These are phyloP conservation scores for Dicyrtomina minuta DNA, from an alignment of 2,888 invertebrate species.

Conservation along the genomic window DNA sequence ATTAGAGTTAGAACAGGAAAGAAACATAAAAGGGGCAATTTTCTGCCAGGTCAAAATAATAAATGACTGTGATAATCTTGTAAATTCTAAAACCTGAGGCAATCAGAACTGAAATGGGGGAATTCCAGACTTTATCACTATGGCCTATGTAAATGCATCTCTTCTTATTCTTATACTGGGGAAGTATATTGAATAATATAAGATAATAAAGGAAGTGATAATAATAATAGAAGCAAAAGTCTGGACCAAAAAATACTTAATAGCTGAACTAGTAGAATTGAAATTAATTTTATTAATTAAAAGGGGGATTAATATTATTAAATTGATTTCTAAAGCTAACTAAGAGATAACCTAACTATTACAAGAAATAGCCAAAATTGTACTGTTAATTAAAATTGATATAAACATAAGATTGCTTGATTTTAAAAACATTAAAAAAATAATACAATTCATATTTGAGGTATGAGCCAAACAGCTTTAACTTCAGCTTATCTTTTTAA, in stretches of 20 bases:
- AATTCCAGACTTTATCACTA: no score
- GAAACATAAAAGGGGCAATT: conserved; percentile 40
- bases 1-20: conserved; percentile 5
- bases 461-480: conserved; percentile 48
- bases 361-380: conserved; percentile 23
- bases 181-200: neutral
- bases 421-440: conserved; percentile 42
- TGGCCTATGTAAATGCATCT: no score
- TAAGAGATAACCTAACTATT: conserved; percentile 34
- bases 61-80: conserved; percentile 12
- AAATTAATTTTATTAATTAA: conserved; percentile 19
- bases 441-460: conserved; percentile 39
- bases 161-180: no score
- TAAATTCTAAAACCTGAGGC: conserved; percentile 31
- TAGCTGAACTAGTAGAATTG: neutral
- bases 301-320: conserved; percentile 45
- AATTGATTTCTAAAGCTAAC: conserved; percentile 41
- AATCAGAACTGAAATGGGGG: conserved; percentile 45
- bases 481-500: conserved; percentile 47
- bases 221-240: conserved; percentile 36
- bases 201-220: neutral
- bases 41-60: conserved; percentile 43
- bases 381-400: conserved; percentile 20
- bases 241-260: conserved; percentile 45
- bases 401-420: conserved; percentile 28